Evolutionary conservation across 2,113 vertebrate genomes (phyloP).

Genomic region (Aptenodytes forsteri): DNA sequence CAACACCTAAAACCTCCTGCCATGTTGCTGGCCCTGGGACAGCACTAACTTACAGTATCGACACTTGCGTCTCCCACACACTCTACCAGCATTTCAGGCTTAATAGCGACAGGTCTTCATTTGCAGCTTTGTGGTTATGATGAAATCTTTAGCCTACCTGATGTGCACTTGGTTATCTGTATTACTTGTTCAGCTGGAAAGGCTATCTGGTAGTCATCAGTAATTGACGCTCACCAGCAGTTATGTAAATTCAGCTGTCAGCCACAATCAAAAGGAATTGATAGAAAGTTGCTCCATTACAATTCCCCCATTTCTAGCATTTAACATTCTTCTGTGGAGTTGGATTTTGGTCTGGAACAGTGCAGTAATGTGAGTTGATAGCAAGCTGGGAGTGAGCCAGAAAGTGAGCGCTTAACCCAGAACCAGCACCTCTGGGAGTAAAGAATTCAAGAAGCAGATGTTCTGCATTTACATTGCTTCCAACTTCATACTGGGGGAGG

Average conservation of each 20-base stretch:
- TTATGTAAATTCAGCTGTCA: conserved; percentile 4
- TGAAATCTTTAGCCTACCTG: not conserved
- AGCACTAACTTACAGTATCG: not conserved
- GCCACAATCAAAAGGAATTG: not conserved
- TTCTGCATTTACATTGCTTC: conserved; percentile 26
- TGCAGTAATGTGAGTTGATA: conserved; percentile 12
- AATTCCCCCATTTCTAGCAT: not conserved
- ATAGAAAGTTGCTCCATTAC: not conserved
- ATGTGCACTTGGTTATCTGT: not conserved
- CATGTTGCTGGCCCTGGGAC: not conserved
- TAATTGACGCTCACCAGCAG: not conserved
- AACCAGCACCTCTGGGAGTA: conserved; percentile 35
- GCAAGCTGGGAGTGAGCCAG: conserved; percentile 25
- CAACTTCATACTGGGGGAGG: not conserved
- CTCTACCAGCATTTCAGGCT: not conserved
- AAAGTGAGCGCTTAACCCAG: conserved; percentile 12
- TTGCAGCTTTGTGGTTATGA: not conserved
- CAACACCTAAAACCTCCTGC: not conserved
- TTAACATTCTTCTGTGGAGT: conserved; percentile 6
- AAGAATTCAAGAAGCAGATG: conserved; percentile 36
- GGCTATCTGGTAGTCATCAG: not conserved
- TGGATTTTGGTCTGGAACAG: conserved; percentile 33
- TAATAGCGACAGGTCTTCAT: not conserved
- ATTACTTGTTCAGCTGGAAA: not conserved
- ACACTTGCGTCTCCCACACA: not conserved